Percentiles rank a stretch among this genome's conserved stretches.
phyloP scores from a whole-genome alignment of 2,888 invertebrate genomes.

The Folsomia manolachei region DNA sequence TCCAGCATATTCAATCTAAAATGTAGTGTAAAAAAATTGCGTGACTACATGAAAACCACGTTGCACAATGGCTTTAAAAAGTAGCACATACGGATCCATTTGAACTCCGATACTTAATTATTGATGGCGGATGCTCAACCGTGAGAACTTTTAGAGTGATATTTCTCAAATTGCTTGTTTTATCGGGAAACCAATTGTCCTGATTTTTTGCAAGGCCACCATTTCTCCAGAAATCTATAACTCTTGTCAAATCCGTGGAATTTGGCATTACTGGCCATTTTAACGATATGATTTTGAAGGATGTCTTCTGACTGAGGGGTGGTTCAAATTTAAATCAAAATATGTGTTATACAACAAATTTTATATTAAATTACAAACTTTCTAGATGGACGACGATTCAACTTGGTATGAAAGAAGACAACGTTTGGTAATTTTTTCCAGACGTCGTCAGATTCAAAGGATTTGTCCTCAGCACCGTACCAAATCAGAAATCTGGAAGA shows the following conservation, averaged over 20 bases:
- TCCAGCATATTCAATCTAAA: conserved; percentile 45
- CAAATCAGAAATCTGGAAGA: conserved; percentile 46
- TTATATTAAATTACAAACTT: conserved; percentile 17
- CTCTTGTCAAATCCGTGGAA: conserved; percentile 25
- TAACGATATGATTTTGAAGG: conserved; percentile 42
- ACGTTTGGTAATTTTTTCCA: conserved; percentile 49
- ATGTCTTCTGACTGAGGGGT: conserved; percentile 28
- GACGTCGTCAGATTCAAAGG: conserved; percentile 43
- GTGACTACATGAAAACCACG: not conserved
- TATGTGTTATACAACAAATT: too few species aligned
- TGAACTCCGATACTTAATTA: conserved; percentile 39
- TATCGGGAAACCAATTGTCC: conserved; percentile 44
- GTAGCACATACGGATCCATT: conserved; percentile 29
- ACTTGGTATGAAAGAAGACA: conserved; percentile 44
- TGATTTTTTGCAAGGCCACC: conserved; percentile 35
- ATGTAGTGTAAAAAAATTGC: not conserved
- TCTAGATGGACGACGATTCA: conserved; percentile 22
- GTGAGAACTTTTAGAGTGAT: conserved; percentile 29
- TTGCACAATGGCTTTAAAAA: not conserved
- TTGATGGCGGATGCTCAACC: conserved; percentile 49
- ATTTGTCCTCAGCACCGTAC: conserved; percentile 39
- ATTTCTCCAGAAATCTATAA: conserved; percentile 46
- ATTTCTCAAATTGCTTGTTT: conserved; percentile 43
- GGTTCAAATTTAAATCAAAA: not conserved
- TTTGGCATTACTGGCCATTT: conserved; percentile 43